Conservation (phyloP, 2,888 invertebrate species). For the Dynastes tityus region DNA sequence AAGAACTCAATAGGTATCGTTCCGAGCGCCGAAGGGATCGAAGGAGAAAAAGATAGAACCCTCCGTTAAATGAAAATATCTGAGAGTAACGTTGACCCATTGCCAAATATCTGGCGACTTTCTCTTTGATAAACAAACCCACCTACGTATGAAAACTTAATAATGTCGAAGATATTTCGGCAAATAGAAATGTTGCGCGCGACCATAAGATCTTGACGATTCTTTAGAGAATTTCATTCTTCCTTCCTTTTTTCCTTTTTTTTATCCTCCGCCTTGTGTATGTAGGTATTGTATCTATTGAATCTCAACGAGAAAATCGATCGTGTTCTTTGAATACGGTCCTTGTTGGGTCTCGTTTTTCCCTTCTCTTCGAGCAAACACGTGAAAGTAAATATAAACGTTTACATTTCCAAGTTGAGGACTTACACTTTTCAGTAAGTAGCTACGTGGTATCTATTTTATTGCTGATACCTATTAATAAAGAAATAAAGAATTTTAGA, state of each 20-base stretch:
- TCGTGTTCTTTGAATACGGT: conserved; percentile 28
- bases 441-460: background rate
- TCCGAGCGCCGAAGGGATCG: background rate
- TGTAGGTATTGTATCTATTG: conserved; percentile 28
- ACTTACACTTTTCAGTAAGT: background rate
- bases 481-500: no score
- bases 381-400: conserved; percentile 24
- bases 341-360: conserved; percentile 20
- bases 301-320: conserved; percentile 38
- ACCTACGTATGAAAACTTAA: conserved; percentile 34
- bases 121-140: conserved; percentile 44
- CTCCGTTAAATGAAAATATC: conserved; percentile 42
- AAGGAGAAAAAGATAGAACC: conserved; percentile 25
- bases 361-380: conserved; percentile 17
- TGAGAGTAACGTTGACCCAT: conserved; percentile 36
- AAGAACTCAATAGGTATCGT: conserved; percentile 21
- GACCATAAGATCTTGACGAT: conserved; percentile 36
- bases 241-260: background rate
- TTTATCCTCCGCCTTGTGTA: conserved; percentile 4
- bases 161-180: conserved; percentile 38
- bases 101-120: conserved; percentile 42
- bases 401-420: background rate
- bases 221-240: conserved; percentile 24
- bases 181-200: conserved; percentile 39
- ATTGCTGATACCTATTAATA: background rate